Evolutionary conservation across 2,113 vertebrate species (phyloP), one percentile per base, ranked within the genome.

Genomic region (Scolopax mira): DNA sequence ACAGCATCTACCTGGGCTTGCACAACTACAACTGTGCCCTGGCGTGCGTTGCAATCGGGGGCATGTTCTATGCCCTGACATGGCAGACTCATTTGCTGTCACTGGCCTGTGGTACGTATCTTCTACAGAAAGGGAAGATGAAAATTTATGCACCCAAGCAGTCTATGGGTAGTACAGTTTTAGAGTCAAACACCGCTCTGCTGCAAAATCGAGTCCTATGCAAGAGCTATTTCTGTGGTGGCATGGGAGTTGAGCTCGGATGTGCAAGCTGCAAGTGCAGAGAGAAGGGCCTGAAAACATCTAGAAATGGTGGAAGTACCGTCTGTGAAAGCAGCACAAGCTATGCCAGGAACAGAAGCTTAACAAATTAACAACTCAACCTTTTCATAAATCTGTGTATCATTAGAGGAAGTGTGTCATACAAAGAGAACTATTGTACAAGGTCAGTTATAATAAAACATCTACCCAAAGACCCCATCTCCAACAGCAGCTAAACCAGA

Each of bases 41-140:
- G 7, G 98, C 99, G 3, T 99, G 99, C 95, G 98, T 98, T 3
- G 99, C 99, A 0, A 96, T 98, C 0, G 99, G 99, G 37, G 99
- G 99, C 72, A 98, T 99, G 99, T 99, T 99, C 97, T 99, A 99
- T 0, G 99, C 98, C 12, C 98, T 99, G 61, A 99, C 99, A 66
- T 99, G 99, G 99, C 99, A 99, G 97, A 98, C 98, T 9, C 99
- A 99, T 77, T 77, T 99, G 80, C 97, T 99, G 75, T 98, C 99
- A 3, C 95, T 99, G 27, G 88, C 98, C 41, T 99, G 99, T 49
- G 99, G 99, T 99, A 96, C 17, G 99, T 96, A 72, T 35, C 55
- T 21, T 33, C 27, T 3, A 12, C 9, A 17, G 6, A 46, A 64
- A 72, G 23, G 21, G 17, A 57, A 62, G 28, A 18, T 3, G 81